Percentiles rank a stretch among this genome's conserved stretches.
Evolutionary conservation across 2,113 vertebrate genomes (phyloP).

Genomic region (Formicarius rufipectus): DNA sequence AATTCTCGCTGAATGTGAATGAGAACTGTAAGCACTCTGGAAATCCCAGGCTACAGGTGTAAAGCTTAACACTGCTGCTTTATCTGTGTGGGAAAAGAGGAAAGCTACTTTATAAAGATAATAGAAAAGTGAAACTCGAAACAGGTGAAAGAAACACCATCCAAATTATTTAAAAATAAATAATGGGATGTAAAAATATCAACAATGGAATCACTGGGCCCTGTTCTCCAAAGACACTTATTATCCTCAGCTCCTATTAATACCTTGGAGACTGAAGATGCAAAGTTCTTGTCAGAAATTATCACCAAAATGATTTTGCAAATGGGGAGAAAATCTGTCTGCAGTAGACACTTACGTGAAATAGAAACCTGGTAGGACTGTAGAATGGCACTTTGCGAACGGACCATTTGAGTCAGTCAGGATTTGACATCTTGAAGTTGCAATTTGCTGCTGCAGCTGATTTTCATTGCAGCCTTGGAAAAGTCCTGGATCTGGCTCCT

Average conservation of each 20-base stretch:
- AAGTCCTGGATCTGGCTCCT: conserved; percentile 54
- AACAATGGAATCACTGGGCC: neutral
- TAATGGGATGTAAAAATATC: neutral
- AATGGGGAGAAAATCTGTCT: neutral
- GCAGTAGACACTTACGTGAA: conserved; percentile 45
- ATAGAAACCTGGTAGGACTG: conserved; percentile 14
- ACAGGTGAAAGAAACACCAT: neutral
- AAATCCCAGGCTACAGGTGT: neutral
- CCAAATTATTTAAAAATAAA: neutral
- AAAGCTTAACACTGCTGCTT: neutral
- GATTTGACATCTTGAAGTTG: conserved; percentile 32
- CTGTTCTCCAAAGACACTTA: neutral
- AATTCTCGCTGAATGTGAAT: neutral
- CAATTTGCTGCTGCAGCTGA: neutral
- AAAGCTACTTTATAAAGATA: neutral
- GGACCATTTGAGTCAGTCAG: neutral
- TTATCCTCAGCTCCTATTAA: neutral
- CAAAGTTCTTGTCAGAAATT: neutral
- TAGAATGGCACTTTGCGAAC: conserved; percentile 36
- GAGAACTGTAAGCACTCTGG: neutral
- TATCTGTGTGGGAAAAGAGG: neutral
- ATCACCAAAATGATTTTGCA: neutral
- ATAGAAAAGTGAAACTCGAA: neutral
- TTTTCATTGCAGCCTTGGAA: conserved; percentile 25
- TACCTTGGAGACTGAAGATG: neutral